A percentile compares a stretch with the other conserved stretches of the same genome.
Conservation (phyloP, 2,888 invertebrate species). For the Elaeidobius kamerunicus region DNA sequence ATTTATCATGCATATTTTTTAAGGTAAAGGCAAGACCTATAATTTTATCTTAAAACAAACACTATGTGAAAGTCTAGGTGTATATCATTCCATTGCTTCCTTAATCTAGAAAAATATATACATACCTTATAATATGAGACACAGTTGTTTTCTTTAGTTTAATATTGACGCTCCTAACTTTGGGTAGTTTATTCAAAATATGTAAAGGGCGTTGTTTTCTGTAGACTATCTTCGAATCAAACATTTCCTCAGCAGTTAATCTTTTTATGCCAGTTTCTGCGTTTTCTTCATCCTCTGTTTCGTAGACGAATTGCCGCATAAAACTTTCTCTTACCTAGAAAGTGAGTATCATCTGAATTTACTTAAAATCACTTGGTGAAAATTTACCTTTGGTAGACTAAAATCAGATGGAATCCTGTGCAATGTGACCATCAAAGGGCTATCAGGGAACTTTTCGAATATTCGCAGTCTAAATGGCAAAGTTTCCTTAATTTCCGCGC, state of each 20-base stretch:
- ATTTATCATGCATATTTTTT: too few relatives aligned
- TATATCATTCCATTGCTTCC: too few relatives aligned
- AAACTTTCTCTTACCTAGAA: constrained; percentile 90
- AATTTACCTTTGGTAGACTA: constrained; percentile 77
- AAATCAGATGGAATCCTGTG: constrained; percentile 94
- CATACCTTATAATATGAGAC: constrained; percentile 82
- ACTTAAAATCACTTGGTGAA: too few relatives aligned
- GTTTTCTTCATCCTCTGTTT: constrained; percentile 80
- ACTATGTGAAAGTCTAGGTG: too few relatives aligned
- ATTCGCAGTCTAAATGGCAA: constrained; percentile 92
- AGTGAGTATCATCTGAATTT: too few relatives aligned
- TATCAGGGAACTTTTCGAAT: constrained; percentile 98
- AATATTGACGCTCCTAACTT: constrained; percentile 76
- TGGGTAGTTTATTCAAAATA: constrained; percentile 77
- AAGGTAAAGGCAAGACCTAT: too few relatives aligned
- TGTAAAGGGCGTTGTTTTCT: constrained; percentile 81
- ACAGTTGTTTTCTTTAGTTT: constrained; percentile 80
- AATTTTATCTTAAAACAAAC: too few relatives aligned
- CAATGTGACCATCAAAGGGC: constrained; percentile 95
- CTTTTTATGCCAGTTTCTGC: constrained; percentile 53
- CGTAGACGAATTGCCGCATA: constrained; percentile 95
- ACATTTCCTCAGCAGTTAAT: constrained; percentile 56
- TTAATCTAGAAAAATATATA: background rate
- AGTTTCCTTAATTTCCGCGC: constrained; percentile 97
- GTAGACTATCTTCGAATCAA: constrained; percentile 72